Base-by-base conservation (phyloP, 1,140 invertebrate species). In the Lerema accius region DNA sequence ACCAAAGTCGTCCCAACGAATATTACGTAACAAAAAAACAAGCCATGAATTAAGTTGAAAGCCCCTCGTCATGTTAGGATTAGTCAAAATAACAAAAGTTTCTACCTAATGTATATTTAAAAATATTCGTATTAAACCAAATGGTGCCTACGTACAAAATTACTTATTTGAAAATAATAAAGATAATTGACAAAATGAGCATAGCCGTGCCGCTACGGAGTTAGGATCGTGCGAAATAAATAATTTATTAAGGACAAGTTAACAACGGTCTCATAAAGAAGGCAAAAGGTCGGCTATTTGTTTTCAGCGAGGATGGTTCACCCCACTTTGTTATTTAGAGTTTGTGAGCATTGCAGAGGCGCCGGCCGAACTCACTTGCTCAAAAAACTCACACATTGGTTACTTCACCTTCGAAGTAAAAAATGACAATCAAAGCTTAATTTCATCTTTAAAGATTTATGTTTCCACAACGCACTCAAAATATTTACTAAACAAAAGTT, bases 201-300 rank as follows among this genome's bases (percentile, higher is more conserved):
- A 67, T 65, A 63, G 71, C 69, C 61, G 69, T 71, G 50, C 67
- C 60, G 50, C 61, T 65, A 14, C 23, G 56, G 46, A 53, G 60
- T 45, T 62, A 56, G 51, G 60, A 62, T 65, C 63, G 71, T 56
- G 67, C 67, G 75, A 85, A 84, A 87, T 90, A 87, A 88, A 90
- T 90, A 86, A 87, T 90, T 88, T 90, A 90, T 86, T 86, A 86
- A 90, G 80, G 82, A 82, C 82, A 90, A 87, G 87, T 86, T 90
- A 90, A 88, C 87, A 90, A 86, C 83, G 87, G 82, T 81, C 85
- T 86, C 78, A 85, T 88, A 90, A 90, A 90, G 84, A 88, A 88
- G 84, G 84, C 84, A 86, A 86, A 86, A 88, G 87, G 86, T 84
- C 79, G 84, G 83, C 85, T 80, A 88, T 88, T 90, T 88, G 84